Percentiles rank a stretch among this genome's conserved stretches.
Evolutionary conservation across 1,140 invertebrate species (phyloP).

Genomic region (Pantala flavescens): DNA sequence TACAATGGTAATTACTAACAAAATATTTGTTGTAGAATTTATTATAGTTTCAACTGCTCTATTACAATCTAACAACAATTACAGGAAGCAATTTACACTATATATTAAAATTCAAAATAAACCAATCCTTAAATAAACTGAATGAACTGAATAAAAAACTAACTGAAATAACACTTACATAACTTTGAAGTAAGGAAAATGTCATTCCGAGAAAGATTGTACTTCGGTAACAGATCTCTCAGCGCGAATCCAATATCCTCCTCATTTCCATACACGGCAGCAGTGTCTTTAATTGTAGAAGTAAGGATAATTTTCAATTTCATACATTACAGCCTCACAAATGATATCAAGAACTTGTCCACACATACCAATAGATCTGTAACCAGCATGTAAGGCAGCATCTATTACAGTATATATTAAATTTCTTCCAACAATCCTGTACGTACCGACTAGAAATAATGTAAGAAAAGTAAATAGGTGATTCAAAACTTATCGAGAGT

Average conservation of each 20-base stretch:
- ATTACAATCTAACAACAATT: too few species aligned
- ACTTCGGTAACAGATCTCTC: slow-evolving; percentile 45
- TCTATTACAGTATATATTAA: slow-evolving; percentile 38
- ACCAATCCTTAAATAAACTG: neutral
- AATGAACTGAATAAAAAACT: neutral
- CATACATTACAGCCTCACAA: neutral
- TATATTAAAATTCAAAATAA: too few species aligned
- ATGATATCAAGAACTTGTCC: too few species aligned
- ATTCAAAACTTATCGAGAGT: neutral
- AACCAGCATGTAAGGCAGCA: slow-evolving; percentile 42
- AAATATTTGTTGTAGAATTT: too few species aligned
- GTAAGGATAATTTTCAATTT: slow-evolving; percentile 18
- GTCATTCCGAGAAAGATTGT: slow-evolving; percentile 53
- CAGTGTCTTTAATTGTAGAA: slow-evolving; percentile 49
- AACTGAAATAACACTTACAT: slow-evolving; percentile 36
- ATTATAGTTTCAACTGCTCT: too few species aligned
- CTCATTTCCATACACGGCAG: slow-evolving; percentile 64
- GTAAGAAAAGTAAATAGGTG: neutral
- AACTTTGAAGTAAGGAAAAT: slow-evolving; percentile 71
- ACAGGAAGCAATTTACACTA: too few species aligned
- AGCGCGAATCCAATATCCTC: slow-evolving; percentile 51
- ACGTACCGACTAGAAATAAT: slow-evolving; percentile 42
- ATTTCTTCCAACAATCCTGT: slow-evolving; percentile 34
- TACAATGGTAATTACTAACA: too few species aligned
- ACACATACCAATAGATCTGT: slow-evolving; percentile 45